These are phyloP conservation scores for Diacarnus erythraeanus DNA, from an alignment of 37 sponge, comb jelly and placozoan genomes.

Conservation along the genomic window DNA sequence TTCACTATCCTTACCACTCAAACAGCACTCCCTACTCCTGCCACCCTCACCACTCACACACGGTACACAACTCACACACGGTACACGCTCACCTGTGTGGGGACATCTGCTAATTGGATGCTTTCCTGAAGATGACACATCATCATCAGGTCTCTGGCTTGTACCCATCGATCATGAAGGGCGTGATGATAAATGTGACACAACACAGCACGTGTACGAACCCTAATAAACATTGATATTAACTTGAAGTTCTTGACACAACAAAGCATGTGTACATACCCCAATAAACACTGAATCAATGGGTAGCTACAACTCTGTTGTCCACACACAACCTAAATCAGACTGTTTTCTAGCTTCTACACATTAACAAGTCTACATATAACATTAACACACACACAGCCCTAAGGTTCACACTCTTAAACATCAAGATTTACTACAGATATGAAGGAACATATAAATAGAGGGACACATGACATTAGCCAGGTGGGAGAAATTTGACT, in stretches of 20 bases:
- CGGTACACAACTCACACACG: background rate
- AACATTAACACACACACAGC: too few species aligned
- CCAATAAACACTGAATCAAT: too few species aligned
- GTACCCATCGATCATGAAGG: conserved; percentile 88
- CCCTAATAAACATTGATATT: conserved; percentile 22
- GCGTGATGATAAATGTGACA: conserved; percentile 97
- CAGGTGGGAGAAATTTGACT: too few species aligned
- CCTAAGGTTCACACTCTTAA: too few species aligned
- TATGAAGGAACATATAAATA: too few species aligned
- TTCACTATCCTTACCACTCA: too few species aligned
- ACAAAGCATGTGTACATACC: background rate
- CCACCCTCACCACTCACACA: background rate
- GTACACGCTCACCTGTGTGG: conserved; percentile 76
- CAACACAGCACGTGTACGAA: conserved; percentile 87
- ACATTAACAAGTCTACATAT: too few species aligned
- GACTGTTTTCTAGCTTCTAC: too few species aligned
- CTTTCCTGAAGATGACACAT: conserved; percentile 97
- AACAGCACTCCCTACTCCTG: background rate
- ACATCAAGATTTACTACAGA: too few species aligned
- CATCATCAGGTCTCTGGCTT: conserved; percentile 92
- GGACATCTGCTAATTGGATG: conserved; percentile 84
- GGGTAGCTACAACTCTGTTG: too few species aligned
- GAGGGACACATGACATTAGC: too few species aligned
- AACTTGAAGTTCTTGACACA: background rate
- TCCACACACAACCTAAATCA: too few species aligned